Percentiles rank a stretch among this genome's conserved stretches.
These are phyloP conservation scores for Xanthia icteritia DNA, from an alignment of 2,888 invertebrate species.

Conservation along the genomic window DNA sequence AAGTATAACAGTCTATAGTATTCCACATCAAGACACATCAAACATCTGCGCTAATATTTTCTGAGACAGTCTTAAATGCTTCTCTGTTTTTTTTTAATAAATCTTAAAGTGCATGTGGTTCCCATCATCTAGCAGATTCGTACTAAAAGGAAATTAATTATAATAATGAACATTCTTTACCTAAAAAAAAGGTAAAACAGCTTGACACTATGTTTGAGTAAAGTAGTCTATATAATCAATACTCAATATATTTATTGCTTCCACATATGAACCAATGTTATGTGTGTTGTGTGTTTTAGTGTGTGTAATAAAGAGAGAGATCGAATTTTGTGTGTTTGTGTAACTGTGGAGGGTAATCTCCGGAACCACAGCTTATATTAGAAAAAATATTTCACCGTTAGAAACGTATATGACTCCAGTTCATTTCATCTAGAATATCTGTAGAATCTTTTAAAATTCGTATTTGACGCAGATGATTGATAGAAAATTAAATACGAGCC, in stretches of 20 bases:
- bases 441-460: too few species aligned
- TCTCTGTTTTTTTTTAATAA: not conserved
- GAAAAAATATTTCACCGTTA: too few species aligned
- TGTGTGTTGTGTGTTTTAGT: too few species aligned
- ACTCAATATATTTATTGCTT: too few species aligned
- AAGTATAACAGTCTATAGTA: not conserved
- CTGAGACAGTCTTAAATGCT: not conserved
- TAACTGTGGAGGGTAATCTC: too few species aligned
- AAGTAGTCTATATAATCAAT: not conserved
- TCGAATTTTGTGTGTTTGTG: not conserved
- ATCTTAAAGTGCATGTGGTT: constrained; percentile 12
- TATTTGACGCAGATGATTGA: too few species aligned
- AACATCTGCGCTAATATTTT: not conserved
- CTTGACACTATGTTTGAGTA: constrained; percentile 4
- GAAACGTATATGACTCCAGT: too few species aligned
- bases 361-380: too few species aligned
- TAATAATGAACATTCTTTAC: constrained; percentile 12
- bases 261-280: too few species aligned
- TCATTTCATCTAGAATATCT: too few species aligned
- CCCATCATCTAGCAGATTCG: not conserved
- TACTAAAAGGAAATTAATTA: constrained; percentile 17
- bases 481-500: too few species aligned
- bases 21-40: not conserved
- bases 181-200: not conserved
- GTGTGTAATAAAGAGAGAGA: too few species aligned